Percentiles rank a stretch among this genome's conserved stretches.
Evolutionary conservation across 2,113 vertebrate genomes (phyloP).

Genomic region (Argyrosomus japonicus): DNA sequence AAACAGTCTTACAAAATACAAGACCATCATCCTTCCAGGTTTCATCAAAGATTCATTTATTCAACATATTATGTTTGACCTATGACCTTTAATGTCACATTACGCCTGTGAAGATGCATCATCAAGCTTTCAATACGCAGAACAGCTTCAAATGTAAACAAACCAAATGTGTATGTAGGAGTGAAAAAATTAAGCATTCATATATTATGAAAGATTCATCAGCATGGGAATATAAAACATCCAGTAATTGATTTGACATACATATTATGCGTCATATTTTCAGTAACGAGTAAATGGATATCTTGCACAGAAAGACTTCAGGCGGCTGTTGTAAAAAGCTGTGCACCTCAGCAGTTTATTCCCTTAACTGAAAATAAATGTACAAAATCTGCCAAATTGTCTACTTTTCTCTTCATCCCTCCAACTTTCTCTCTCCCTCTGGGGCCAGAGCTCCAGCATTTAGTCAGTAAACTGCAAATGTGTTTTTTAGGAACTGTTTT

Average conservation of each 20-base stretch:
- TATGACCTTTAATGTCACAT: neutral
- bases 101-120: neutral
- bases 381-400: constrained; percentile 40
- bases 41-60: no score
- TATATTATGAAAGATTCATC: neutral
- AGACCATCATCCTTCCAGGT: no score
- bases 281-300: neutral
- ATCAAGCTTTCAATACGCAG: neutral
- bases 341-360: constrained; percentile 27
- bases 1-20: no score
- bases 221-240: neutral
- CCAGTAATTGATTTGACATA: neutral
- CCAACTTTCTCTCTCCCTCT: constrained; percentile 40
- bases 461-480: constrained; percentile 70
- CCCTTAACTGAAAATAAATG: constrained; percentile 32
- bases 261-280: neutral
- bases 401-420: constrained; percentile 32
- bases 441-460: constrained; percentile 57
- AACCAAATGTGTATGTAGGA: neutral
- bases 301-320: neutral
- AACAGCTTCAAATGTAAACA: neutral
- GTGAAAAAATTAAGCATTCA: neutral
- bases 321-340: constrained; percentile 18
- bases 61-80: no score
- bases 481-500: constrained; percentile 76